phyloP scores from a whole-genome alignment of 2,113 vertebrate species.

The Bufo bufo region DNA sequence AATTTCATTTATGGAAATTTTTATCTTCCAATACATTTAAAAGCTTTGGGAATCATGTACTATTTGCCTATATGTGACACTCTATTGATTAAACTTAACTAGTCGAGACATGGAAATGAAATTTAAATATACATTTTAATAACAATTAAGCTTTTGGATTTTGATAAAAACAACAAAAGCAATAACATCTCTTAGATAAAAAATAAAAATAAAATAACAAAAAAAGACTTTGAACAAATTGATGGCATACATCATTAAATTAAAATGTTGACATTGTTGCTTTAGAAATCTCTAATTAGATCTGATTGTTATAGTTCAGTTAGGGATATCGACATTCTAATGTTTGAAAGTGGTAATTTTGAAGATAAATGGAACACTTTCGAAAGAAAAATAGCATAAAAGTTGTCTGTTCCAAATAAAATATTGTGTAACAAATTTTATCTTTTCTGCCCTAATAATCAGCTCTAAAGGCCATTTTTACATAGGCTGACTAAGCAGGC shows the following conservation, averaged over 20 bases:
- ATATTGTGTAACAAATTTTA: not conserved
- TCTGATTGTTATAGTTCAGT: not conserved
- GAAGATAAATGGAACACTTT: not conserved
- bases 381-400: not conserved
- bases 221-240: not conserved
- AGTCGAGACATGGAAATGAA: too few species aligned
- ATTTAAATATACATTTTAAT: too few species aligned
- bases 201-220: not conserved
- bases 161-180: too few species aligned
- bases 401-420: not conserved
- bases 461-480: too few species aligned
- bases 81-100: not conserved
- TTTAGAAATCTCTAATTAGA: not conserved
- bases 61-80: not conserved
- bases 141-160: too few species aligned
- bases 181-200: not conserved
- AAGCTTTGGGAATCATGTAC: not conserved
- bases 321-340: not conserved
- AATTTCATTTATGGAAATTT: not conserved
- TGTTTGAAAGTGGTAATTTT: not conserved
- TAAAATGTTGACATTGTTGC: not conserved
- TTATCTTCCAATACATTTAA: not conserved
- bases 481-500: too few species aligned
- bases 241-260: not conserved
- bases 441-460: not conserved